Percentiles rank a stretch among this genome's conserved stretches.
These are phyloP conservation scores for Marronus borbonicus DNA, from an alignment of 2,888 invertebrate species.

Conservation along the genomic window DNA sequence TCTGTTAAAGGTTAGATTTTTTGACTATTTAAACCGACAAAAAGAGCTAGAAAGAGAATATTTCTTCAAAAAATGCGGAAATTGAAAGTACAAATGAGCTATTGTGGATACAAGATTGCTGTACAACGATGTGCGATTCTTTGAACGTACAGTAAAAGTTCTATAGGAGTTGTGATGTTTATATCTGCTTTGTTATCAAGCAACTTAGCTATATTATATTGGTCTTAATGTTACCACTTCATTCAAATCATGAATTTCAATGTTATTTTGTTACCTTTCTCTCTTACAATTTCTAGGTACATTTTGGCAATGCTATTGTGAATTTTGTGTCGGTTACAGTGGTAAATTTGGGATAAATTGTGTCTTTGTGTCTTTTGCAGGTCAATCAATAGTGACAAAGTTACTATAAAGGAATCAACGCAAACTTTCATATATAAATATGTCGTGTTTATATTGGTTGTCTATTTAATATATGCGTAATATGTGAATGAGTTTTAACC, in stretches of 20 bases:
- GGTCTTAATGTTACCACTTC: too few species aligned
- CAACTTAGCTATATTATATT: background rate
- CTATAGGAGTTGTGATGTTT: too few species aligned
- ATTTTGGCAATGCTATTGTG: slow-evolving; percentile 40
- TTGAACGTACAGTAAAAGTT: too few species aligned
- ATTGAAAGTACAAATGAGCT: too few species aligned
- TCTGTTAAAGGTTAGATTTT: too few species aligned
- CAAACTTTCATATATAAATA: slow-evolving; percentile 33
- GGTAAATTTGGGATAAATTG: slow-evolving; percentile 28
- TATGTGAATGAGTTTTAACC: slow-evolving; percentile 8
- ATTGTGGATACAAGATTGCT: too few species aligned
- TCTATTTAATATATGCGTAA: slow-evolving; percentile 3
- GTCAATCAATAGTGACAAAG: slow-evolving; percentile 60
- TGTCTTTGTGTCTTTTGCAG: slow-evolving; percentile 57
- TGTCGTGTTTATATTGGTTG: slow-evolving; percentile 20
- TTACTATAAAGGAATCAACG: slow-evolving; percentile 55
- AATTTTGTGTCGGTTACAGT: slow-evolving; percentile 26
- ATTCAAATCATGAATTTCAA: background rate
- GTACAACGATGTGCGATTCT: too few species aligned
- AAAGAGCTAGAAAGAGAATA: too few species aligned
- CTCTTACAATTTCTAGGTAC: slow-evolving; percentile 40
- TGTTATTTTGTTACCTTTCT: background rate
- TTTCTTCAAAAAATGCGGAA: too few species aligned
- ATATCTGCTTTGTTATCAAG: too few species aligned
- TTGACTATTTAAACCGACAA: too few species aligned